A percentile compares a stretch with the other conserved stretches of the same genome.
These are phyloP conservation scores for Cottoperca gobio DNA, from an alignment of 2,797 vertebrate genomes.

Conservation along the genomic window DNA sequence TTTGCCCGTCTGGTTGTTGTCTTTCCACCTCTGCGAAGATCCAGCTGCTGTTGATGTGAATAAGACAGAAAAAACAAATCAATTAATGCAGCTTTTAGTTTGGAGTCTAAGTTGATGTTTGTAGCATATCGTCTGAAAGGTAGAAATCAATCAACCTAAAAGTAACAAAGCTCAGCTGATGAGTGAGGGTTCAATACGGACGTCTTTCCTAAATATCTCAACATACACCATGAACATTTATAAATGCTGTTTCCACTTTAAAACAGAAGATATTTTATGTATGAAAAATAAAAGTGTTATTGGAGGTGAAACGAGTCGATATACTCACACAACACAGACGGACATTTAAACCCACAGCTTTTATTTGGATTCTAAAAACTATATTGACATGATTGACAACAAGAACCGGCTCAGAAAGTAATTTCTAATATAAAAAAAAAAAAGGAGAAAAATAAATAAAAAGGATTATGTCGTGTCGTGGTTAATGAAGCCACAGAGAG, in stretches of 20 bases:
- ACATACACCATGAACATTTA: not conserved
- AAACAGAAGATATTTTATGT: not conserved
- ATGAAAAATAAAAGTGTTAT: not conserved
- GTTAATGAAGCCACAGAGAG: slow-evolving; percentile 51
- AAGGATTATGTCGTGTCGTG: slow-evolving; percentile 60
- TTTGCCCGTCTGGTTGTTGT: slow-evolving; percentile 49
- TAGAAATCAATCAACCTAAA: not conserved
- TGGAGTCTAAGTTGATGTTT: no score
- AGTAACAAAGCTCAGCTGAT: not conserved
- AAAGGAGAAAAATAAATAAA: slow-evolving; percentile 65
- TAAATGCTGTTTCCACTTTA: not conserved
- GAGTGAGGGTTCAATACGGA: no score
- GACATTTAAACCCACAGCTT: slow-evolving; percentile 78
- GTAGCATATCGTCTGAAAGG: no score
- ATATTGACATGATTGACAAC: slow-evolving; percentile 81
- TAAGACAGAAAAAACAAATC: no score
- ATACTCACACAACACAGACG: slow-evolving; percentile 4
- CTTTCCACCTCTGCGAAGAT: slow-evolving; percentile 22
- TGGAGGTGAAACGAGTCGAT: not conserved
- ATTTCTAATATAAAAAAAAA: slow-evolving; percentile 60
- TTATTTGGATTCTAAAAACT: slow-evolving; percentile 83
- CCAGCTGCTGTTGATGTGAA: not conserved
- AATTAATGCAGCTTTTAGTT: not conserved
- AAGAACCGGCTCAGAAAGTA: slow-evolving; percentile 78
- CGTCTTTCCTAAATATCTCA: no score